Conservation (phyloP, 2,888 invertebrate genomes). For the Apoda limacodes region DNA sequence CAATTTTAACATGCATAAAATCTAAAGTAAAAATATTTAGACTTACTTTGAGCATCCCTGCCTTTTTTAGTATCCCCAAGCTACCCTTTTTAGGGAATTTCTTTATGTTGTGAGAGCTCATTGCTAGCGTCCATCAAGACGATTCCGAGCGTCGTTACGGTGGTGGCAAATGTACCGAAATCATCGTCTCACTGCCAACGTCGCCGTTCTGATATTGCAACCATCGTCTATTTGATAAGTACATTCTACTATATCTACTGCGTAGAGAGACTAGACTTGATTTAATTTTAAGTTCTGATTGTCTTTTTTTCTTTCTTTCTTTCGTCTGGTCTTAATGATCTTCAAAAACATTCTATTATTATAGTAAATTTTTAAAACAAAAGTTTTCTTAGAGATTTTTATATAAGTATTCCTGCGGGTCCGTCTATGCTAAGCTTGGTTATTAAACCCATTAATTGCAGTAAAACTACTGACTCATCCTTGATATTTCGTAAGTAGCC, state of each 20-base stretch:
- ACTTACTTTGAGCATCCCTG: conserved; percentile 27
- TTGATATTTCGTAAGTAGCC: too few species aligned
- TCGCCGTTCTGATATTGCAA: conserved; percentile 53
- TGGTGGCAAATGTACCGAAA: conserved; percentile 72
- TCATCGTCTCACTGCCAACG: conserved; percentile 63
- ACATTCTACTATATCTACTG: conserved; percentile 28
- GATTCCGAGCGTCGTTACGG: conserved; percentile 74
- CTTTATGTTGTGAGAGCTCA: conserved; percentile 72
- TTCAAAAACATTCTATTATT: too few species aligned
- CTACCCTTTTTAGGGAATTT: conserved; percentile 71
- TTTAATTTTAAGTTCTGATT: conserved; percentile 40
- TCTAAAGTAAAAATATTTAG: background rate
- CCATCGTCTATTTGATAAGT: conserved; percentile 38
- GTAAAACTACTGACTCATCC: too few species aligned
- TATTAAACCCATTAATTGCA: too few species aligned
- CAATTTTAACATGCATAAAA: too few species aligned
- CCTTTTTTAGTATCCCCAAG: conserved; percentile 49
- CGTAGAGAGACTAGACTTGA: conserved; percentile 39
- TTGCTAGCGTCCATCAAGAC: conserved; percentile 75
- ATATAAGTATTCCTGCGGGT: too few species aligned
- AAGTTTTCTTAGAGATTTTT: too few species aligned
- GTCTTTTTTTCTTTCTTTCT: conserved; percentile 13
- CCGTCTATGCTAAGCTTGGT: too few species aligned
- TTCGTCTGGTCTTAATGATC: too few species aligned
- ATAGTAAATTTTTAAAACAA: too few species aligned